A percentile compares a stretch with the other conserved stretches of the same genome.
Conservation (phyloP, 2,888 invertebrate genomes). For the Gortyna flavago region DNA sequence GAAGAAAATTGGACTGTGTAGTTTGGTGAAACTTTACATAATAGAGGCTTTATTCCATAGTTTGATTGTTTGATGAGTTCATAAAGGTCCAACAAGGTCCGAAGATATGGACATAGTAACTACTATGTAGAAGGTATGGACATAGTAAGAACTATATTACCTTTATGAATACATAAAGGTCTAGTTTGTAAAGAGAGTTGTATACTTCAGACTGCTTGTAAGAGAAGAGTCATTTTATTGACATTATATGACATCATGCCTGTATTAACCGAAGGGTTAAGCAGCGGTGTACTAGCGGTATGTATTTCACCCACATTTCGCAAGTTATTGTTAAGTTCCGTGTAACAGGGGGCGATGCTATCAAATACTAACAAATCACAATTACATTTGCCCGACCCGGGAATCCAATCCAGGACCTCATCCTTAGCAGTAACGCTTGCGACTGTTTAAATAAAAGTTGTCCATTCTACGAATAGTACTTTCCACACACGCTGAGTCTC, state of each 20-base stretch:
- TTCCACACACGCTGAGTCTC: background rate
- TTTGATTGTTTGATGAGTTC: constrained; percentile 12
- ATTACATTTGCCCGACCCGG: background rate
- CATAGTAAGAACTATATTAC: background rate
- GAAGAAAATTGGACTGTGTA: constrained; percentile 37
- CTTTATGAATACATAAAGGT: background rate
- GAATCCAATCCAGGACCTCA: background rate
- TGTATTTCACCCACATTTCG: background rate
- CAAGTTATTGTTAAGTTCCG: background rate
- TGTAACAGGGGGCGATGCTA: background rate
- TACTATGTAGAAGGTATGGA: too few relatives aligned
- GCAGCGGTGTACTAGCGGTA: too few relatives aligned
- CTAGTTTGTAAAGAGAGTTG: too few relatives aligned
- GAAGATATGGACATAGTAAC: background rate
- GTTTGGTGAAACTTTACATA: constrained; percentile 39
- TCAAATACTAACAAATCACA: background rate
- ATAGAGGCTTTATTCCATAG: constrained; percentile 31
- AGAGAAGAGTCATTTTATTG: background rate
- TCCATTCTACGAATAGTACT: background rate
- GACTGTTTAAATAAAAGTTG: background rate
- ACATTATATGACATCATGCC: background rate
- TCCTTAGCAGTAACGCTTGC: background rate
- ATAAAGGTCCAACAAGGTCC: background rate
- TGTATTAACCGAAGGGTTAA: background rate
- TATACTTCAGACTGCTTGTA: background rate